Evolutionary conservation across 2,888 invertebrate genomes (phyloP).

Genomic region (Andrena hattorfiana): DNA sequence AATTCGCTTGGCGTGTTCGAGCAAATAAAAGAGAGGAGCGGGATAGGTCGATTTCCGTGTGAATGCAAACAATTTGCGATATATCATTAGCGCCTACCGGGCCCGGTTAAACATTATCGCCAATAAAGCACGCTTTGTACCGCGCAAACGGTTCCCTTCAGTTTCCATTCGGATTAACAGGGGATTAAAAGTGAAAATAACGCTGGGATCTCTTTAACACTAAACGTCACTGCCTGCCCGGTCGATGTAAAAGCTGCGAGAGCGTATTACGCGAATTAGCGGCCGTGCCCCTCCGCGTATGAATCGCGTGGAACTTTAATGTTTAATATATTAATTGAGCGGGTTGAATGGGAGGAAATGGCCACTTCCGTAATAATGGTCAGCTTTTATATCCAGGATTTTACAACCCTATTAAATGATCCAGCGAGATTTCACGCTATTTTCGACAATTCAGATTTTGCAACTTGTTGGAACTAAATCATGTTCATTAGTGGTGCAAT

Average conservation of each 20-base stretch:
- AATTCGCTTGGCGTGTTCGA: conserved; percentile 7
- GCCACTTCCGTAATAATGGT: conserved; percentile 2
- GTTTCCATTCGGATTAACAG: conserved; percentile 48
- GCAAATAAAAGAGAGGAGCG: conserved; percentile 20
- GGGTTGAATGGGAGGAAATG: conserved; percentile 26
- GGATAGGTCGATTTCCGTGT: conserved; percentile 23
- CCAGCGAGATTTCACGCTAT: background rate
- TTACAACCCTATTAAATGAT: conserved; percentile 18
- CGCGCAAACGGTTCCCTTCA: conserved; percentile 27
- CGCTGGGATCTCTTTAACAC: conserved; percentile 40
- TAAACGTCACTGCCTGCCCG: conserved; percentile 38
- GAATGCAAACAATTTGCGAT: conserved; percentile 43
- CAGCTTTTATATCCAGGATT: conserved; percentile 7
- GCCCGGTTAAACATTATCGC: conserved; percentile 46
- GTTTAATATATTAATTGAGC: conserved; percentile 53
- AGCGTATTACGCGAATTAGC: conserved; percentile 47
- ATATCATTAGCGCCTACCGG: conserved; percentile 33
- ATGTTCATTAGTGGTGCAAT: background rate
- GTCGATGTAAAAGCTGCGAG: conserved; percentile 21
- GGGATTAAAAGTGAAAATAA: conserved; percentile 63
- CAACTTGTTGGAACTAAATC: background rate
- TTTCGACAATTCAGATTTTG: background rate
- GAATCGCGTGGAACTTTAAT: conserved; percentile 51
- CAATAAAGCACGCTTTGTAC: conserved; percentile 58
- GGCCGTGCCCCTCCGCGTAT: conserved; percentile 2